Evolutionary conservation across 2,888 invertebrate genomes (phyloP), one percentile per base, ranked within the genome.

Genomic region (Hydriomena furcata): DNA sequence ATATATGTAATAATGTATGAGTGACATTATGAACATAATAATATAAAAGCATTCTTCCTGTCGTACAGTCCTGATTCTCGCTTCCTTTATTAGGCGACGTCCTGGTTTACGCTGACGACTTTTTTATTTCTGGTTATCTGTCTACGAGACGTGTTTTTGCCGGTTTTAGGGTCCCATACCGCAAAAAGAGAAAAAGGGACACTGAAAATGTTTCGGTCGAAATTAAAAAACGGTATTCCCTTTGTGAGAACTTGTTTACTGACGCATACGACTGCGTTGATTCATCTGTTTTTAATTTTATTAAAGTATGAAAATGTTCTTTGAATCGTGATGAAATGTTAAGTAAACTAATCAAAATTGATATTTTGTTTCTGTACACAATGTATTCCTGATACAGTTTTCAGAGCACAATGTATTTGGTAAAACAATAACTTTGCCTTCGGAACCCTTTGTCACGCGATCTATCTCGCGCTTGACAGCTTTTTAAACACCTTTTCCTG

Each of bases 71-170:
- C 74, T 75, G 81, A 82, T 82, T 79, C 76, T 62, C 69, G 68
- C 70, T 77, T 77, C 78, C 81, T 84, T 86, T 86, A 86, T 85
- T 85, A 85, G 79, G 68, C 71, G 34, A 51, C 62, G 49, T 74
- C 76, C 70, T 75, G 82, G 70, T 84, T 85, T 80, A 77, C 73
- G 69, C 64, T 68, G 82, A 83, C 79, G 86, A 78, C 81, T 79
- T 82, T 85, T 86, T 88, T 87, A 85, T 85, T 83, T 82, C 77
- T 77, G 77, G 69, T 76, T 74, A 76, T 76, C 73, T 74, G 62
- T 55, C 57, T 57, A 41, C 50, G 58, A 52, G 53, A 55, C 59
- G 47, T 52, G 51, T 51, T 61, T 58, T 61, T 53, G 58, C 54
- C 51, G 43, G 45, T 52, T 58, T 48, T 44, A 55, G 55, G 44